Percentiles rank a stretch among this genome's conserved stretches.
Evolutionary conservation across 1,140 invertebrate genomes (phyloP).

Genomic region (Drosophila nigromelanica): DNA sequence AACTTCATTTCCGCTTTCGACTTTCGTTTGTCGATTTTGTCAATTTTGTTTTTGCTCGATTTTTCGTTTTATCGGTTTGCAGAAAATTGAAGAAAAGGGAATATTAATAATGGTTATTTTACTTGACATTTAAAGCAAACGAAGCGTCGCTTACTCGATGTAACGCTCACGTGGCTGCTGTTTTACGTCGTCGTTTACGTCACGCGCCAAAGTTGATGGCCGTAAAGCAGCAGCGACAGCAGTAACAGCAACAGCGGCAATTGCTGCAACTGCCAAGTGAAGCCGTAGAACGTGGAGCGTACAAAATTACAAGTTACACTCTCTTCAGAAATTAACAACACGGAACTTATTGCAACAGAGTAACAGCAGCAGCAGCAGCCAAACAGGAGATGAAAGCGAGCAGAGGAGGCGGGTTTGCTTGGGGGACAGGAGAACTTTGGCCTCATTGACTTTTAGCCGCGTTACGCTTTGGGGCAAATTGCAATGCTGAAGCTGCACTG

Average conservation of each 20-base stretch:
- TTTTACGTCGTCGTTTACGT: conserved; percentile 77
- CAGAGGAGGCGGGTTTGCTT: not conserved
- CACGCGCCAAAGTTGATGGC: conserved; percentile 66
- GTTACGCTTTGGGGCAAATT: conserved; percentile 42
- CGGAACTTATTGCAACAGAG: conserved; percentile 76
- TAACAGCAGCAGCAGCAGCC: conserved; percentile 14
- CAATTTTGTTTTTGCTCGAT: conserved; percentile 4
- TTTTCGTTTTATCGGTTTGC: conserved; percentile 21
- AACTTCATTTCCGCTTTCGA: conserved; percentile 4
- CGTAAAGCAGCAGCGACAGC: conserved; percentile 41
- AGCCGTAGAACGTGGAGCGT: conserved; percentile 52
- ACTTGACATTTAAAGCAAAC: conserved; percentile 72
- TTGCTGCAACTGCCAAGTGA: conserved; percentile 23
- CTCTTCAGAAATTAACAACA: conserved; percentile 81
- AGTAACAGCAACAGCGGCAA: conserved; percentile 2
- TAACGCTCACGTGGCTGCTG: conserved; percentile 73
- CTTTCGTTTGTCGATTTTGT: conserved; percentile 4
- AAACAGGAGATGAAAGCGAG: not conserved
- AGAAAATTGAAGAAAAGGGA: conserved; percentile 9
- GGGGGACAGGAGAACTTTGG: conserved; percentile 9
- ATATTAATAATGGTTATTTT: conserved; percentile 55
- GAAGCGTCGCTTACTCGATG: conserved; percentile 57
- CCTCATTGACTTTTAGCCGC: conserved; percentile 65
- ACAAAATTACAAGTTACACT: conserved; percentile 81
- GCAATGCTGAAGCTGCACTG: conserved; percentile 36